Evolutionary conservation across 2,888 invertebrate genomes (phyloP), one percentile per base, ranked within the genome.

Genomic region (Drosophila recens): DNA sequence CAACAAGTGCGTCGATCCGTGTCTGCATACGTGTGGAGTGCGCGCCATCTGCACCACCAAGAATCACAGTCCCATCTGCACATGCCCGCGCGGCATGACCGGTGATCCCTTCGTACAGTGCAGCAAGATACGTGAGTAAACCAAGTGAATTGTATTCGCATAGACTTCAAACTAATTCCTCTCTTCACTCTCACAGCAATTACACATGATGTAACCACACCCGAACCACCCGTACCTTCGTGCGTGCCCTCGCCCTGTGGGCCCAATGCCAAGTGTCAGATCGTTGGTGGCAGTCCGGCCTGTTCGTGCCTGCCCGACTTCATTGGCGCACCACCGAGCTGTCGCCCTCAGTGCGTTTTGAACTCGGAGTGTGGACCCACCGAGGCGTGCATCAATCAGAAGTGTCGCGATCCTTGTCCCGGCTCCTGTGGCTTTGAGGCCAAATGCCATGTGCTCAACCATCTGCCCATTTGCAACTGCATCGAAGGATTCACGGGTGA

Each of bases 31-130:
- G 0, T 97, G 97, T 90, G 97, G 97, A n/a, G 93, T 96, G 56
- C 95, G 96, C 82, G 97, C 97, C 2, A 95, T 96, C 79, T 98
- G 98, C 89, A 95, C 95, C 52, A 96, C 96, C 0, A 96, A 95
- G 90, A 97, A 97, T 91, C 97, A 97, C 91, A 97, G 96, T 88
- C 97, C 97, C 3, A 96, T 97, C 73, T 98, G 98, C 90, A 96
- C 96, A 4, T 98, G 98, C 84, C 96, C 97, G 48, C 93, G 95
- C 45, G 96, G 96, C n/a, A 96, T 95, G 93, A 96, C 96, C 42
- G 98, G 98, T 49, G 97, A 97, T 95, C 97, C 97, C 58, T 97
- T 97, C 90, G 95, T 95, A 3, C 95, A 95, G 89, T 97, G 97
- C 88, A 94, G 95, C 56, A 94, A 94, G 79, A 93, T 94, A 87